Evolutionary conservation across 2,797 vertebrate species (phyloP).

Genomic region (Galaxias olidus): DNA sequence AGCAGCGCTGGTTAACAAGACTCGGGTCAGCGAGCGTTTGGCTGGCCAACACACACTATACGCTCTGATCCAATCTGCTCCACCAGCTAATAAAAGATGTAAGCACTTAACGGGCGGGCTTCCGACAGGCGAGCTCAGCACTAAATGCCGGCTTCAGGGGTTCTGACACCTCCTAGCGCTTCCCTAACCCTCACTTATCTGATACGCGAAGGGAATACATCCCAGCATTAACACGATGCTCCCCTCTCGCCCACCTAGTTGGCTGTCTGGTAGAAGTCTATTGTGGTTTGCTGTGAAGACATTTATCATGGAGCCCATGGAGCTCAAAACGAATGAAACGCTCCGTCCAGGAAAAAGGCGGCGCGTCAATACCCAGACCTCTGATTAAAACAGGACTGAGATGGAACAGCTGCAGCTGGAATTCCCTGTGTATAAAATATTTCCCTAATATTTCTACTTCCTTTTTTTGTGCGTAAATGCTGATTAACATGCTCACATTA

Average conservation of each 20-base stretch:
- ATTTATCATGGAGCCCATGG: slow-evolving; percentile 5
- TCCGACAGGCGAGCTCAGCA: slow-evolving; percentile 63
- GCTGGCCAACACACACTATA: slow-evolving; percentile 41
- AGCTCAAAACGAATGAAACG: not conserved
- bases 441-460: too few species aligned
- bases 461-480: too few species aligned
- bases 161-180: slow-evolving; percentile 54
- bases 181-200: slow-evolving; percentile 17
- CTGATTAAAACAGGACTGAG: too few species aligned
- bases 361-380: too few species aligned
- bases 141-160: slow-evolving; percentile 25
- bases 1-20: slow-evolving; percentile 55
- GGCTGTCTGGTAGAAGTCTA: slow-evolving; percentile 9
- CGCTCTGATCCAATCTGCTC: slow-evolving; percentile 44
- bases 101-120: slow-evolving; percentile 54
- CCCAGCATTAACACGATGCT: not conserved
- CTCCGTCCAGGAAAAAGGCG: not conserved
- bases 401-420: too few species aligned
- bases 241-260: not conserved
- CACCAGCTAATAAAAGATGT: slow-evolving; percentile 65
- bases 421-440: too few species aligned
- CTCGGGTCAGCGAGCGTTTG: slow-evolving; percentile 45
- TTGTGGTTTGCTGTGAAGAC: not conserved
- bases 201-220: slow-evolving; percentile 42
- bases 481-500: too few species aligned